These are phyloP conservation scores for Anhinga rufa DNA, from an alignment of 2,113 vertebrate species.

Conservation along the genomic window DNA sequence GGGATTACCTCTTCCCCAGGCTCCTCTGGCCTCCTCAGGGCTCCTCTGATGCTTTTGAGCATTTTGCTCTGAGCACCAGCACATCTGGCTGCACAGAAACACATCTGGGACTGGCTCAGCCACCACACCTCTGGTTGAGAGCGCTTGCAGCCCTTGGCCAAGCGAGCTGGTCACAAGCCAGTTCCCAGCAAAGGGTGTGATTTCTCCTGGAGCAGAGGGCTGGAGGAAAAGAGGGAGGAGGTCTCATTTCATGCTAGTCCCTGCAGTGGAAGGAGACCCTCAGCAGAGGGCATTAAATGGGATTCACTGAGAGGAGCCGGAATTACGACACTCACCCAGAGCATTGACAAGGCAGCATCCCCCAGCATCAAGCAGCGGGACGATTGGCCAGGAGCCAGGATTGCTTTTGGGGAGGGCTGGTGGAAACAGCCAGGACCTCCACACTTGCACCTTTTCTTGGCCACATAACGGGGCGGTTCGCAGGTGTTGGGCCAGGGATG, in stretches of 20 bases:
- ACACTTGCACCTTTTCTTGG: not conserved
- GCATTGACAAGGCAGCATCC: not conserved
- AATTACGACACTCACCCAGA: too few relatives aligned
- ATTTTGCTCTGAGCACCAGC: not conserved
- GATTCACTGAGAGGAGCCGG: not conserved
- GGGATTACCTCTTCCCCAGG: not conserved
- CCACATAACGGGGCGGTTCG: accelerated
- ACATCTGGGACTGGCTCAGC: not conserved
- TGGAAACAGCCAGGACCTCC: not conserved
- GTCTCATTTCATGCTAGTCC: not conserved
- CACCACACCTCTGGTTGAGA: not conserved
- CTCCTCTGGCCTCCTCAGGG: not conserved
- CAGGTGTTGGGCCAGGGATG: not conserved
- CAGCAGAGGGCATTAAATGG: not conserved
- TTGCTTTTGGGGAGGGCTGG: not conserved
- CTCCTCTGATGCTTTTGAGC: not conserved
- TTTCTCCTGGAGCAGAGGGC: not conserved
- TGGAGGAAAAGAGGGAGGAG: too few relatives aligned
- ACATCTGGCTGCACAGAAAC: not conserved
- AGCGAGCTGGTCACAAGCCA: not conserved
- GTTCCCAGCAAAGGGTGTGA: not conserved
- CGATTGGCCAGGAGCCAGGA: not conserved
- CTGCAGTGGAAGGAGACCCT: not conserved
- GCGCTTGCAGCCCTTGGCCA: accelerated
- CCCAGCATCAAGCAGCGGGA: accelerated